Base-by-base conservation (phyloP, 1,140 invertebrate genomes). In the Holcopasites calliopsidis region DNA sequence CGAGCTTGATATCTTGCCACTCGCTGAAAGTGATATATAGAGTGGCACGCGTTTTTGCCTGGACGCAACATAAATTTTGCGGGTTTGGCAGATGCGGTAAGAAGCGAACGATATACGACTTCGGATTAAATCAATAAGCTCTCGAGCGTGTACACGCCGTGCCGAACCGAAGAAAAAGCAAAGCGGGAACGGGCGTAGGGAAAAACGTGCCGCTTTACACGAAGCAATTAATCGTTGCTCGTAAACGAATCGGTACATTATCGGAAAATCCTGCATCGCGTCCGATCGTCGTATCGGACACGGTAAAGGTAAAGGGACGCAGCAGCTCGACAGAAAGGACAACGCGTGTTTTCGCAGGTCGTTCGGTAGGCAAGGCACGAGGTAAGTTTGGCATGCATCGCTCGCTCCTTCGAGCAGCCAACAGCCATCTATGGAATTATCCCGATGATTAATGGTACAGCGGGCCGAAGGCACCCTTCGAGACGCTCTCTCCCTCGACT, bases 341-440 rank as follows among this genome's bases (percentile, higher is more conserved):
- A 75, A 76, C 68, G 76, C 80, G 68, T 52, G 76, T 82, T 82
- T 82, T 86, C 80, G 81, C 77, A 70, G 73, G 54, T 80, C 38
- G 82, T 68, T 70, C 71, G 76, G 74, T 76, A 84, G 80, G 76
- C 85, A 64, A 83, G 65, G 83, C 82, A 84, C 79, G 84, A 88
- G 80, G 83, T 78, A 85, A 89, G 88, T 86, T 89, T 87, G 90
- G 88, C 88, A 89, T 90, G 88, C 88, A 91, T 88, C 84, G 79
- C 84, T 87, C 88, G 83, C 82, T 88, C 87, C 87, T 90, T 64
- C 57, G 71, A 84, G 86, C 86, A 89, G 87, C 85, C 85, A 84
- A 82, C 82, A 87, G 84, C 86, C 88, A 89, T 89, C 88, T 89
- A 89, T 83, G 88, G 87, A 89, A 89, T 89, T 88, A 85, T 77